Percentiles rank a stretch among this genome's conserved stretches.
These are phyloP conservation scores for Dipodomys merriami DNA, from an alignment of 2,113 vertebrate genomes.

Conservation along the genomic window DNA sequence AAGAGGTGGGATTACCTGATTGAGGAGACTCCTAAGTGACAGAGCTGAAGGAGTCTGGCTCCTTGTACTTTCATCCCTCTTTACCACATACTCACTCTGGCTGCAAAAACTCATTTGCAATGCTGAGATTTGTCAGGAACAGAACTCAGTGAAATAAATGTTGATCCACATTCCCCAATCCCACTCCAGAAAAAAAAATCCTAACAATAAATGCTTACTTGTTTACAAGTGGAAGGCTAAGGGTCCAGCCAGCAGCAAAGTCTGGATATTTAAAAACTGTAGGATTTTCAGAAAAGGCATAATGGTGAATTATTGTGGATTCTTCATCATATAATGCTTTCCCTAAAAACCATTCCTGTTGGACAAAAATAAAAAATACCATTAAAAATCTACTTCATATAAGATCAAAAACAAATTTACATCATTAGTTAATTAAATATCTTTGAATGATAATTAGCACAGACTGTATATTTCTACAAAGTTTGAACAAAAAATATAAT, in stretches of 20 bases:
- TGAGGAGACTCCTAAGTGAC: not conserved
- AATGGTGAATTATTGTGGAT: conserved; percentile 99
- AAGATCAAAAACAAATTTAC: not conserved
- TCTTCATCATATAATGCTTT: conserved; percentile 95
- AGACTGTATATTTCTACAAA: not conserved
- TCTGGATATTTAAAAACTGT: conserved; percentile 95
- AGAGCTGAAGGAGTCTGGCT: not conserved
- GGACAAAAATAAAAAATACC: conserved; percentile 73
- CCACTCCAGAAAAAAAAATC: not conserved
- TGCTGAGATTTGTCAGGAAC: not conserved
- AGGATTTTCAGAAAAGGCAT: conserved; percentile 97
- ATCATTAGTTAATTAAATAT: not conserved
- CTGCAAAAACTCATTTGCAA: not conserved
- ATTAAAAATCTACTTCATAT: not conserved
- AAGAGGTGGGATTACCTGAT: not conserved
- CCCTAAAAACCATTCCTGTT: conserved; percentile 97
- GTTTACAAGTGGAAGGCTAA: conserved; percentile 93
- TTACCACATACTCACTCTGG: not conserved
- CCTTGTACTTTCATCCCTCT: no score
- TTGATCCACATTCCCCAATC: not conserved
- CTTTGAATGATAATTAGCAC: conserved; percentile 10
- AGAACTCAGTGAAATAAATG: not conserved
- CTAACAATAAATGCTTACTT: conserved; percentile 87
- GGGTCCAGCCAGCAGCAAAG: conserved; percentile 95
- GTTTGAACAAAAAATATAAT: conserved; percentile 47